phyloP scores from a whole-genome alignment of 2,113 vertebrate species.

The Amphiprion percula region DNA sequence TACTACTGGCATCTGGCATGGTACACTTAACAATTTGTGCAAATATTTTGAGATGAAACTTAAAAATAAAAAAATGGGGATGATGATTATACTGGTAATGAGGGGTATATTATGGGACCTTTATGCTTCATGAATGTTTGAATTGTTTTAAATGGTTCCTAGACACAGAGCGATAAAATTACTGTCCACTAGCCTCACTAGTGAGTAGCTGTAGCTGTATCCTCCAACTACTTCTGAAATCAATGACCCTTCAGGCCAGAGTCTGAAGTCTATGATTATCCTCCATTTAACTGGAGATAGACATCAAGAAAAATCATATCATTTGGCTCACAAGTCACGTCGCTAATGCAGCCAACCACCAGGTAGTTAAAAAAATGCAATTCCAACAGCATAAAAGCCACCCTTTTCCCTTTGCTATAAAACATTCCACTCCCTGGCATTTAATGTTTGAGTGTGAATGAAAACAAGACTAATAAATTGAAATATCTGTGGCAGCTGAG shows the following conservation, averaged over 20 bases:
- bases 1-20: too few species aligned
- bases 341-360: not conserved
- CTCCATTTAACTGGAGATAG: conserved; percentile 7
- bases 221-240: not conserved
- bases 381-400: not conserved
- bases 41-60: too few species aligned
- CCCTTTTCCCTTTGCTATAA: conserved; percentile 10
- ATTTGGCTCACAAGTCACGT: conserved; percentile 1
- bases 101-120: too few species aligned
- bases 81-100: too few species aligned
- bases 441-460: conserved; percentile 5
- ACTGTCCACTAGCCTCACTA: not conserved
- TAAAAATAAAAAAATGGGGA: too few species aligned
- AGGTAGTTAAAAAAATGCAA: not conserved
- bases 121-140: too few species aligned
- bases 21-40: too few species aligned
- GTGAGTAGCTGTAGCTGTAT: not conserved
- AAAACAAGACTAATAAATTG: conserved; percentile 32
- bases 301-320: conserved; percentile 5
- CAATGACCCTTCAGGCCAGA: conserved; percentile 3
- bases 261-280: conserved; percentile 21
- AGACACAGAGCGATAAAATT: conserved; percentile 1
- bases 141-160: too few species aligned
- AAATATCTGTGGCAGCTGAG: conserved; percentile 37
- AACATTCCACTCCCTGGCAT: conserved; percentile 3